A percentile compares a stretch with the other conserved stretches of the same genome.
Conservation (phyloP, 2,113 vertebrate species). For the Monarcha castaneiventris region DNA sequence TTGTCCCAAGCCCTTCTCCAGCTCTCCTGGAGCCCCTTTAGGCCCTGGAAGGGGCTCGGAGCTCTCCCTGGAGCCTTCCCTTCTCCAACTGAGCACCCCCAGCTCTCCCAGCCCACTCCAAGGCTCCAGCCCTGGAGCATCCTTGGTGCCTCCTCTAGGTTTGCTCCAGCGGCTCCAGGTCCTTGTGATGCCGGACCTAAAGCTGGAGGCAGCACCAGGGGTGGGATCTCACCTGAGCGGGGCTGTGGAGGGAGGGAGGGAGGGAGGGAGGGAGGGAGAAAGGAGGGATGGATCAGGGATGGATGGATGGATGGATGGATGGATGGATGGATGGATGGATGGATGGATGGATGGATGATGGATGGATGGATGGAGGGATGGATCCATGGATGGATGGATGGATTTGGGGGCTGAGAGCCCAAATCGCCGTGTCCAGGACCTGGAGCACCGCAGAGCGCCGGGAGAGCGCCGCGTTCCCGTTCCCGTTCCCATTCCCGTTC, state of each 20-base stretch:
- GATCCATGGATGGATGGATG: neutral
- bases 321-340: neutral
- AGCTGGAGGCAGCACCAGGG: neutral
- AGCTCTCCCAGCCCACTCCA: neutral
- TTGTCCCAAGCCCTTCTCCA: neutral
- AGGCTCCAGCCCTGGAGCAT: neutral
- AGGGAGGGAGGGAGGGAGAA: neutral
- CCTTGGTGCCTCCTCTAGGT: neutral
- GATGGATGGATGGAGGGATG: too few relatives aligned
- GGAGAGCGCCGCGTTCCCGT: neutral
- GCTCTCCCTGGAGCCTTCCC: neutral
- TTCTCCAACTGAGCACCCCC: neutral
- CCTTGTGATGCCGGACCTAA: fast-evolving
- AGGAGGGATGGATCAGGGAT: too few relatives aligned
- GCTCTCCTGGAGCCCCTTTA: neutral
- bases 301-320: too few relatives aligned
- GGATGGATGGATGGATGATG: neutral
- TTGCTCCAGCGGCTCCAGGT: neutral
- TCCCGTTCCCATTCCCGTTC: neutral
- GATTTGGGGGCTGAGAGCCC: neutral
- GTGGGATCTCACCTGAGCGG: neutral
- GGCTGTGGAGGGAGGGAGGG: neutral
- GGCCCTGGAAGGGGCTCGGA: neutral
- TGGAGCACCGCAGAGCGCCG: neutral
- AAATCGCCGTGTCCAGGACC: fast-evolving